Evolutionary conservation across 1,140 invertebrate genomes (phyloP).

Genomic region (Coelopa frigida): DNA sequence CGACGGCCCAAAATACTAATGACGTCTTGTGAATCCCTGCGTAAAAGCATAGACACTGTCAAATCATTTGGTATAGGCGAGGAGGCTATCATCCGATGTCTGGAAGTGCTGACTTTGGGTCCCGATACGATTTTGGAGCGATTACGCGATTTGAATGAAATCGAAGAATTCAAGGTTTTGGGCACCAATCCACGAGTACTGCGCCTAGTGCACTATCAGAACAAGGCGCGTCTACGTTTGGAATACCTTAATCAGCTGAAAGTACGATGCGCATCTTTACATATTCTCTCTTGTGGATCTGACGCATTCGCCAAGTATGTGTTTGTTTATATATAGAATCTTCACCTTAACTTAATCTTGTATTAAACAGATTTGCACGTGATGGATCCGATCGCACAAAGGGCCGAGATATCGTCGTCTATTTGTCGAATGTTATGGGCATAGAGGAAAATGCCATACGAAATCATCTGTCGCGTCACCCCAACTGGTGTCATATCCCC

Average conservation of each 20-base stretch:
- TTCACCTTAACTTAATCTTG: background rate
- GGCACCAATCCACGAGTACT: slow-evolving; percentile 50
- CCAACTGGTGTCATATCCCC: slow-evolving; percentile 52
- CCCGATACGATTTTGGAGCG: slow-evolving; percentile 48
- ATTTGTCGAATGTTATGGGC: slow-evolving; percentile 28
- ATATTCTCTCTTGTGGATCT: slow-evolving; percentile 48
- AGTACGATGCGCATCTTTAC: slow-evolving; percentile 51
- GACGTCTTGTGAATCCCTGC: slow-evolving; percentile 46
- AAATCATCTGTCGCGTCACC: slow-evolving; percentile 46
- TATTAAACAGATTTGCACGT: slow-evolving; percentile 46
- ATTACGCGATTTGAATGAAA: slow-evolving; percentile 46
- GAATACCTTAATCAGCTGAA: slow-evolving; percentile 48
- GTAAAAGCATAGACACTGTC: slow-evolving; percentile 47
- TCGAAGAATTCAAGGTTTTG: slow-evolving; percentile 50
- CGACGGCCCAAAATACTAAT: slow-evolving; percentile 51
- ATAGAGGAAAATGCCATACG: slow-evolving; percentile 33
- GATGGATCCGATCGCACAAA: slow-evolving; percentile 51
- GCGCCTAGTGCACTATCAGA: slow-evolving; percentile 51
- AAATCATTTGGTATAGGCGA: slow-evolving; percentile 47
- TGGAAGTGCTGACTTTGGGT: slow-evolving; percentile 49
- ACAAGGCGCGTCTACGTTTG: slow-evolving; percentile 48
- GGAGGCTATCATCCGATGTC: slow-evolving; percentile 46
- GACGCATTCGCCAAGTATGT: slow-evolving; percentile 52
- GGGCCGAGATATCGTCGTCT: slow-evolving; percentile 49
- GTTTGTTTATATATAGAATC: background rate